phyloP scores from a whole-genome alignment of 2,888 invertebrate genomes.

The Dasypogon diadema region DNA sequence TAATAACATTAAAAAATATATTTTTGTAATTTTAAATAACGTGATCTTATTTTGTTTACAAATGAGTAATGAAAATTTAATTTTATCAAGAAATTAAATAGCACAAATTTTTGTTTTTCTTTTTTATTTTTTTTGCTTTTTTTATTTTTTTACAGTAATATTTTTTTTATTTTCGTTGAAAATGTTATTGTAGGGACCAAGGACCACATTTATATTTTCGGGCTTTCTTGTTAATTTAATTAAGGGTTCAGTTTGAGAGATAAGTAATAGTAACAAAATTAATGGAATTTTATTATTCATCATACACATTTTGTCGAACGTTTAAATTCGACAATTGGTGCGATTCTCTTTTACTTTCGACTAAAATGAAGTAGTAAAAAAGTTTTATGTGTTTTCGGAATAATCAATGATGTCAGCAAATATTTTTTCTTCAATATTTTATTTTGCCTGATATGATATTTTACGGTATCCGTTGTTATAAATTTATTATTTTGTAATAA shows the following conservation, averaged over 20 bases:
- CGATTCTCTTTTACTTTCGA: neutral
- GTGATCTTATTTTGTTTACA: neutral
- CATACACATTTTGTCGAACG: neutral
- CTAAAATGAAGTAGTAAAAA: too few species aligned
- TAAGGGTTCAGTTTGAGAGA: too few species aligned
- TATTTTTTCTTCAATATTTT: slow-evolving; percentile 4
- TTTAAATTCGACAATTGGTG: neutral
- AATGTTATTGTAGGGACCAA: too few species aligned
- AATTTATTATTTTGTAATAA: slow-evolving; percentile 35
- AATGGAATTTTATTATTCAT: neutral
- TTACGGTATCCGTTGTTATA: slow-evolving; percentile 36
- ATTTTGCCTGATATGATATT: slow-evolving; percentile 36
- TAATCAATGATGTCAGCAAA: neutral
- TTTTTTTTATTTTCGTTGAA: neutral
- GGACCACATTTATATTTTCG: too few species aligned
- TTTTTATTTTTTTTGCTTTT: neutral
- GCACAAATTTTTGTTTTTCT: too few species aligned
- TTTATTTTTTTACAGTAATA: neutral
- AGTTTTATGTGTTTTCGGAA: neutral
- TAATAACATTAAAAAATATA: slow-evolving; percentile 19
- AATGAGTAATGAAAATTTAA: neutral
- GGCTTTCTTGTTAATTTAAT: too few species aligned
- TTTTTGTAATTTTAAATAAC: neutral
- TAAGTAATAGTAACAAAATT: too few species aligned
- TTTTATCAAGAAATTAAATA: neutral